phyloP scores from a whole-genome alignment of 2,888 invertebrate genomes.

The Cheilosia grossa region DNA sequence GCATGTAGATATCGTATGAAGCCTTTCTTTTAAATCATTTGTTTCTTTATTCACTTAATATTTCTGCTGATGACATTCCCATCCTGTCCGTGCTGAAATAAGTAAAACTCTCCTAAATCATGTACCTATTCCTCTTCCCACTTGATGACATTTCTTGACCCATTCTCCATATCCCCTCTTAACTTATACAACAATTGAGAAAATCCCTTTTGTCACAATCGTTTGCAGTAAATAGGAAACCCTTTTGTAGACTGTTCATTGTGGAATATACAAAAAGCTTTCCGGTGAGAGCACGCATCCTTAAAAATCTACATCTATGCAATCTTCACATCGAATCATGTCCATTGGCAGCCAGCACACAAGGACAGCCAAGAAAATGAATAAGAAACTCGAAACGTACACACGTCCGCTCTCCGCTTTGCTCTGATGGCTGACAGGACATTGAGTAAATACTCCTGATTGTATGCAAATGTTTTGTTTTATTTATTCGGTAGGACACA shows the following conservation, averaged over 20 bases:
- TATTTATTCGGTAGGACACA: slow-evolving; percentile 38
- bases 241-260: neutral
- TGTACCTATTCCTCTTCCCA: neutral
- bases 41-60: too few relatives aligned
- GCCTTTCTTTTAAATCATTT: too few relatives aligned
- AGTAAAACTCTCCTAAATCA: slow-evolving; percentile 2
- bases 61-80: too few relatives aligned
- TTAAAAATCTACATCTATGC: neutral
- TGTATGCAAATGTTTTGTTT: slow-evolving; percentile 69
- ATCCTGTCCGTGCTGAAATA: too few relatives aligned
- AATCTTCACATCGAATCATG: neutral
- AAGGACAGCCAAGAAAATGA: neutral
- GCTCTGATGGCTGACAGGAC: slow-evolving; percentile 49
- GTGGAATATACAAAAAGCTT: neutral
- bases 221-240: slow-evolving; percentile 31
- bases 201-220: slow-evolving; percentile 1
- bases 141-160: neutral
- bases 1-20: too few relatives aligned
- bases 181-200: neutral
- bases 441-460: slow-evolving; percentile 65
- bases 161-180: neutral
- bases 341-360: slow-evolving; percentile 1
- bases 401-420: slow-evolving; percentile 23
- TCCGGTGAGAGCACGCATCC: neutral
- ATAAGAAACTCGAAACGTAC: slow-evolving; percentile 27